phyloP scores from a whole-genome alignment of 2,888 invertebrate genomes.

The Gerris lacustris region DNA sequence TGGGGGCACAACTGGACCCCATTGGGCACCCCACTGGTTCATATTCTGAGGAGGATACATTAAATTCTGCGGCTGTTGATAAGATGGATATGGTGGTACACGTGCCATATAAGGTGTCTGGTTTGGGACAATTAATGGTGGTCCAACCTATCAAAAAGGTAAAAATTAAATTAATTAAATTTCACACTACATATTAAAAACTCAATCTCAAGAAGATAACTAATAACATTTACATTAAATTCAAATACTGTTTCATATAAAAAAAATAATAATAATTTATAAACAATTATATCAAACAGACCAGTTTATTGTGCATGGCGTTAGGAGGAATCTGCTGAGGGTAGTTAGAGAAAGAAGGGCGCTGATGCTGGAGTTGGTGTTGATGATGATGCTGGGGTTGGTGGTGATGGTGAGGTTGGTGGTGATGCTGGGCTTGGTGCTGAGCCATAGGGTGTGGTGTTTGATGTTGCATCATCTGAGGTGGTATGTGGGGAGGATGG shows the following conservation, averaged over 20 bases:
- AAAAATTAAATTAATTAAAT: too few relatives aligned
- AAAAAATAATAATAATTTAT: too few relatives aligned
- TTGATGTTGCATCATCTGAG: neutral
- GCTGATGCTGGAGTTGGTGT: constrained; percentile 3
- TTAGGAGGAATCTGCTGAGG: neutral
- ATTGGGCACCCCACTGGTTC: neutral
- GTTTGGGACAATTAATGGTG: neutral
- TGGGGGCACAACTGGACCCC: neutral
- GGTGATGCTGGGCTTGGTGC: neutral
- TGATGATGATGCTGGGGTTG: neutral
- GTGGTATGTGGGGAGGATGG: neutral
- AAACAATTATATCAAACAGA: neutral
- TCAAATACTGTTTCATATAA: too few relatives aligned
- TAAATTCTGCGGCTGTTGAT: neutral
- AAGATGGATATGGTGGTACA: neutral
- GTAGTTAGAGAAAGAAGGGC: neutral
- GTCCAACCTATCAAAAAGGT: neutral
- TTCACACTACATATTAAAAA: too few relatives aligned
- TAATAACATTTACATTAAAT: too few relatives aligned
- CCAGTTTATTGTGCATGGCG: neutral
- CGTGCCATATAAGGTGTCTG: neutral
- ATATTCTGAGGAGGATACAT: neutral
- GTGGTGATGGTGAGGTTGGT: neutral
- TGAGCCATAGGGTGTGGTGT: neutral
- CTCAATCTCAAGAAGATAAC: too few relatives aligned